phyloP scores from a whole-genome alignment of 2,113 vertebrate genomes.

The Calyptommatus sinebrachiatus region DNA sequence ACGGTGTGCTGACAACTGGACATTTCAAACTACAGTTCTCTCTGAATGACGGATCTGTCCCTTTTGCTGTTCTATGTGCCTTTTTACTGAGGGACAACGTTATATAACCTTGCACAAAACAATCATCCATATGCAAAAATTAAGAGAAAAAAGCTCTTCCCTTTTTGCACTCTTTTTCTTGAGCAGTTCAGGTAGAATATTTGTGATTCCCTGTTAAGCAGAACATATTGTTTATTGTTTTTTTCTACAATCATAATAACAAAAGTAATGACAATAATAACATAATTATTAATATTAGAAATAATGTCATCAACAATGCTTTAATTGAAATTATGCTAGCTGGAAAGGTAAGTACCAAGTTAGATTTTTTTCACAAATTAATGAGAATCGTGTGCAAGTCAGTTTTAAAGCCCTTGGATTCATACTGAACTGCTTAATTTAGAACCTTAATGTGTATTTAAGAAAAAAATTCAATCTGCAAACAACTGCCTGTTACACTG shows the following conservation, averaged over 20 bases:
- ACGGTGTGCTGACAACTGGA: background rate
- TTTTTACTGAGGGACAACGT: background rate
- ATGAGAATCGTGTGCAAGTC: too few species aligned
- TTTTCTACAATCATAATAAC: too few species aligned
- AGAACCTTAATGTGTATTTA: too few species aligned
- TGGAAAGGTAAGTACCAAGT: background rate
- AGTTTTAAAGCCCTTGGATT: too few species aligned
- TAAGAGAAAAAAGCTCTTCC: background rate
- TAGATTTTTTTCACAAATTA: background rate
- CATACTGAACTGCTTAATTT: too few species aligned
- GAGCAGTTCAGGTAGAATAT: background rate
- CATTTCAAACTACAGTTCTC: background rate
- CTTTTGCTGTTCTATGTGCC: background rate
- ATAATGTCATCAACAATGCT: background rate
- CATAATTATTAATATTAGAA: background rate
- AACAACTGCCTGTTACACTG: too few species aligned
- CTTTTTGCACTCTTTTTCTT: background rate
- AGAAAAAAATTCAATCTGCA: too few species aligned
- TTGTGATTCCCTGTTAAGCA: background rate
- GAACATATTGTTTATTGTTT: background rate
- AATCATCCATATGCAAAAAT: background rate
- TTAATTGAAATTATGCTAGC: background rate
- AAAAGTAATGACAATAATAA: too few species aligned
- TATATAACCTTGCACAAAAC: background rate
- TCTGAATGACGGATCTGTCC: background rate